Base-by-base conservation (phyloP, 2,113 vertebrate species). In the Macaca mulatta region DNA sequence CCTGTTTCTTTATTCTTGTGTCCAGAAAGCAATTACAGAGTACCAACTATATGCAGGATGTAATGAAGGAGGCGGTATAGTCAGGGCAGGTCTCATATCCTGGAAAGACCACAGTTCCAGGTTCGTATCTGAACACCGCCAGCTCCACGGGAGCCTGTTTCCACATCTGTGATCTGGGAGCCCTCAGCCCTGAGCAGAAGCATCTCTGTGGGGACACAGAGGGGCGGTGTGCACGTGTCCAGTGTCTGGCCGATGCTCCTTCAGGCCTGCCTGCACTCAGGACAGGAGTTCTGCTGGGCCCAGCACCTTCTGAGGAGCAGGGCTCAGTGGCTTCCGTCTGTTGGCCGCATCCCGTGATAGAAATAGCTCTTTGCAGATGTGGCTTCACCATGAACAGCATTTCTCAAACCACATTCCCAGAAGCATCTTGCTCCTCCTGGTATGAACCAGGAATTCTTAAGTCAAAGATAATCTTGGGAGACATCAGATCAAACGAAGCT, bases 341-440 rank as follows among this genome's bases (percentile, higher is more conserved):
- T 27, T 16, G 61, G 35, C 0, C 5, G 1, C 1, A 0, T 38
- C 40, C 40, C 0, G 6, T 69, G 9, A 0, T 2, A 27, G 72
- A 59, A 79, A 74, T 20, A 1, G 35, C 75, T 48, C 40, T 3
- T 12, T 55, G 8, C 25, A 77, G 52, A 32, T 2, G 38, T 40
- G 72, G 40, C 74, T 70, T 80, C 20, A 1, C 35, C 14, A 0
- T 4, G 11, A 43, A 27, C 18, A 25, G 79, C 22, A 0, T 32
- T 38, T 59, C 50, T 81, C 9, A 7, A 48, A 17, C 32, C 40
- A 10, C 0, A 0, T 27, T 45, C 32, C 72, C 35, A 2, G 25
- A 25, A 14, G 3, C 14, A 9, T 25, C 38, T 8, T 5, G 7
- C 11, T 50, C 27, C 30, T 32, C 16, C 0, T 4, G 61, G 40